phyloP scores from a whole-genome alignment of 2,113 vertebrate genomes.

The Cervus canadensis region DNA sequence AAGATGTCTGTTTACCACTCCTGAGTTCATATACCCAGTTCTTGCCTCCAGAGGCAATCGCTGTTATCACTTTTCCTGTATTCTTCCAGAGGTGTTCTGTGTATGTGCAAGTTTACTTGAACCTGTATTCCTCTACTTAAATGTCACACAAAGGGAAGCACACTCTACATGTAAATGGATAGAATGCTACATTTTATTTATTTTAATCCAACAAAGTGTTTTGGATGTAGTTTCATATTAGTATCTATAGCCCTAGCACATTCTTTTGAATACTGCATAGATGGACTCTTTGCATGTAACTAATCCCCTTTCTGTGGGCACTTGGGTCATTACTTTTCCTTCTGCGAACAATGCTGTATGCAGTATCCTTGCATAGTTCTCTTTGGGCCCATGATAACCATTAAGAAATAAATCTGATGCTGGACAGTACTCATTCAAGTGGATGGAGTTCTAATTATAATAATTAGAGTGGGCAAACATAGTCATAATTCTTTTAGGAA shows the following conservation, averaged over 20 bases:
- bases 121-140: neutral
- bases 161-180: neutral
- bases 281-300: neutral
- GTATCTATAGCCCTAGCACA: neutral
- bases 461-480: neutral
- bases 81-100: neutral
- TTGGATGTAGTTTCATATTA: neutral
- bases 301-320: neutral
- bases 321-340: neutral
- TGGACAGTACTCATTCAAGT: neutral
- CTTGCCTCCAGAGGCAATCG: neutral
- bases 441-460: neutral
- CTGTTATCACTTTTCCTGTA: neutral
- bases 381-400: neutral
- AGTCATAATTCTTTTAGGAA: neutral
- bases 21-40: neutral
- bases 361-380: neutral
- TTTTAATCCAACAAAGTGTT: neutral
- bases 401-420: neutral
- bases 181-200: neutral
- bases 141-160: neutral
- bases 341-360: neutral
- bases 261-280: neutral
- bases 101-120: neutral
- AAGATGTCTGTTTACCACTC: neutral